A percentile compares a stretch with the other conserved stretches of the same genome.
Conservation (phyloP, 2,797 vertebrate genomes). For the Bryconaethiops microstoma region DNA sequence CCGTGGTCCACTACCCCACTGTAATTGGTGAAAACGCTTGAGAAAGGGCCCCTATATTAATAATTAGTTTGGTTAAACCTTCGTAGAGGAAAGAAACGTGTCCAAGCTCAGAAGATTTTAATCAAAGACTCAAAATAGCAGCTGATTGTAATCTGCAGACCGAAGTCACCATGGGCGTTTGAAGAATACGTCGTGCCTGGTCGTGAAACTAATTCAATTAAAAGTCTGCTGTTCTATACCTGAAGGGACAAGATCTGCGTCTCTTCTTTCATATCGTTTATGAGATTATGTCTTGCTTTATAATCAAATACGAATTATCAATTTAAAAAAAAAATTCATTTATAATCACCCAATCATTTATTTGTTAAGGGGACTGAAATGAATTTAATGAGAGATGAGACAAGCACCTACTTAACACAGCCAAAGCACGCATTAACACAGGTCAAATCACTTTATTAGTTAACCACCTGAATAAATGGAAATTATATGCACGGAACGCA, state of each 20-base stretch:
- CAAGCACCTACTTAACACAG: constrained; percentile 43
- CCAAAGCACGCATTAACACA: constrained; percentile 28
- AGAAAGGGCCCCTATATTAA: constrained; percentile 70
- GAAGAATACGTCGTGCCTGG: constrained; percentile 79
- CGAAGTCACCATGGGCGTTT: constrained; percentile 83
- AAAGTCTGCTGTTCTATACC: constrained; percentile 78
- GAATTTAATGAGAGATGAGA: constrained; percentile 60
- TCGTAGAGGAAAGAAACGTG: constrained; percentile 68
- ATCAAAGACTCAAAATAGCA: constrained; percentile 83
- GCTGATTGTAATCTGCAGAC: constrained; percentile 83
- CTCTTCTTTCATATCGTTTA: constrained; percentile 60
- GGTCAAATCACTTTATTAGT: constrained; percentile 51
- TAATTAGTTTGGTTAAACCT: constrained; percentile 75
- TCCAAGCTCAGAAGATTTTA: constrained; percentile 80
- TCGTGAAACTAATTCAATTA: constrained; percentile 83
- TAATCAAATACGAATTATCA: constrained; percentile 82
- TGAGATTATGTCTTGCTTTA: constrained; percentile 79
- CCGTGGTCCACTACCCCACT: constrained; percentile 65
- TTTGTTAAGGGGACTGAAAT: constrained; percentile 68
- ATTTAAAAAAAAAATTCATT: constrained; percentile 69
- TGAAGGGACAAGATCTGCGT: constrained; percentile 80
- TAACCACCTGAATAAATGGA: constrained; percentile 45
- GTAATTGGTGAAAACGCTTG: constrained; percentile 59
- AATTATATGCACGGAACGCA: constrained; percentile 44
- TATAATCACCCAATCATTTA: constrained; percentile 62